phyloP scores from a whole-genome alignment of 2,113 vertebrate species.

The Xiphorhynchus elegans region DNA sequence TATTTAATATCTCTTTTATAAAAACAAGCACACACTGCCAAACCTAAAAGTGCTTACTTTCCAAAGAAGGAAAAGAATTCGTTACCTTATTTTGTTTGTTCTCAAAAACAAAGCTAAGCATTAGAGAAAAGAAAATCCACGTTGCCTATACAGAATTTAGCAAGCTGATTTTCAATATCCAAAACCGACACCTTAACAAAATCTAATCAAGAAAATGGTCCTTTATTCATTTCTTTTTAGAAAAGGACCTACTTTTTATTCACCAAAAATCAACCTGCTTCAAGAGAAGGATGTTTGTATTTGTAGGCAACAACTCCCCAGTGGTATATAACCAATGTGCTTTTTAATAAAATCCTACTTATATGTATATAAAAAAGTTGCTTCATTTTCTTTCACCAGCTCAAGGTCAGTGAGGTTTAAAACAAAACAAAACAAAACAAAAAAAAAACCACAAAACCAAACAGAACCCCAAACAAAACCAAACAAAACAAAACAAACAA shows the following conservation, averaged over 20 bases:
- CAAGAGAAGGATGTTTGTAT: background rate
- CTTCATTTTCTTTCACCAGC: background rate
- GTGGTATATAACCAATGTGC: accelerated
- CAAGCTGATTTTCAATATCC: background rate
- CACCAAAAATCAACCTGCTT: background rate
- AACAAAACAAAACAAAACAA: too few species aligned
- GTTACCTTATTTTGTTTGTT: background rate
- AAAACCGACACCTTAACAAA: background rate
- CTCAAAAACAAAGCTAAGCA: background rate
- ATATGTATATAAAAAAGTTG: background rate
- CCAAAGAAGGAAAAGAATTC: background rate
- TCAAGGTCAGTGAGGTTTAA: accelerated
- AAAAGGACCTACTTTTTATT: background rate
- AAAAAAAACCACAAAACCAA: too few species aligned
- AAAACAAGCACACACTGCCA: background rate
- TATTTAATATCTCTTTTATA: background rate
- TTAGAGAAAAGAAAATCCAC: background rate
- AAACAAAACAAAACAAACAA: too few species aligned
- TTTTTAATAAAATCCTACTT: background rate
- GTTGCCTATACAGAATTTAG: background rate
- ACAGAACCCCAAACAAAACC: background rate
- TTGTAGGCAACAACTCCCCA: background rate
- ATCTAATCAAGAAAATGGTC: background rate
- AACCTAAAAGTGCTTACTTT: background rate
- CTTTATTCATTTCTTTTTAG: background rate